Conservation (phyloP, 2,888 invertebrate genomes). For the Gari tellinella region DNA sequence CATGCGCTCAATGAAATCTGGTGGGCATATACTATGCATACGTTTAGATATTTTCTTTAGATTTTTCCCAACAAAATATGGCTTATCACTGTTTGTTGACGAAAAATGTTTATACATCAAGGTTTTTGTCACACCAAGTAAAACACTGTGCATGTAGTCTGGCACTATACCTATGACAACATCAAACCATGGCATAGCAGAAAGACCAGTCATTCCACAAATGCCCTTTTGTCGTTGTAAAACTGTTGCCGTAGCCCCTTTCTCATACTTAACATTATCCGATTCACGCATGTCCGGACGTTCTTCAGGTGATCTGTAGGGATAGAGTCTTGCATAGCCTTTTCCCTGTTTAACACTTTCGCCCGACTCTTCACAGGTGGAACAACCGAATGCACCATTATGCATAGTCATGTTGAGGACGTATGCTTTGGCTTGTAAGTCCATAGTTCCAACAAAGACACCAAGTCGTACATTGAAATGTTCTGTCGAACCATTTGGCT, state of each 20-base stretch:
- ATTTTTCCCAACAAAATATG: slow-evolving; percentile 31
- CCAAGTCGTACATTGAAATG: slow-evolving; percentile 1
- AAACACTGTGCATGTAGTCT: slow-evolving; percentile 40
- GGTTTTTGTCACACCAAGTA: slow-evolving; percentile 32
- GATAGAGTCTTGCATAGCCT: slow-evolving; percentile 20
- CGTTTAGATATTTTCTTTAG: slow-evolving; percentile 19
- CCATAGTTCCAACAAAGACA: slow-evolving; percentile 1
- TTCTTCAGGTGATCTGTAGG: slow-evolving; percentile 14
- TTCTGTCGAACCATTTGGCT: slow-evolving; percentile 1
- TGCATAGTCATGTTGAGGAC: slow-evolving; percentile 30
- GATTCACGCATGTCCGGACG: slow-evolving; percentile 11
- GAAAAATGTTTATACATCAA: slow-evolving; percentile 19
- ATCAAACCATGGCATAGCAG: slow-evolving; percentile 24
- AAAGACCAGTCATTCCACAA: slow-evolving; percentile 20
- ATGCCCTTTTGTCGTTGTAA: slow-evolving; percentile 24
- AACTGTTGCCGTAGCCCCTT: slow-evolving; percentile 29
- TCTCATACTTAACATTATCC: slow-evolving; percentile 11
- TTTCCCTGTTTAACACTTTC: slow-evolving; percentile 20
- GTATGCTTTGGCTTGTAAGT: slow-evolving; percentile 20
- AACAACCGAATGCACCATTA: slow-evolving; percentile 37
- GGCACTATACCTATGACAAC: slow-evolving; percentile 23
- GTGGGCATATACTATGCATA: slow-evolving; percentile 22
- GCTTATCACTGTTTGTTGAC: slow-evolving; percentile 13
- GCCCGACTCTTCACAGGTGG: slow-evolving; percentile 38
- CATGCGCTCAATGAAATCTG: slow-evolving; percentile 28